These are phyloP conservation scores for Terebella lapidaria DNA, from an alignment of 2,888 invertebrate genomes.

Conservation along the genomic window DNA sequence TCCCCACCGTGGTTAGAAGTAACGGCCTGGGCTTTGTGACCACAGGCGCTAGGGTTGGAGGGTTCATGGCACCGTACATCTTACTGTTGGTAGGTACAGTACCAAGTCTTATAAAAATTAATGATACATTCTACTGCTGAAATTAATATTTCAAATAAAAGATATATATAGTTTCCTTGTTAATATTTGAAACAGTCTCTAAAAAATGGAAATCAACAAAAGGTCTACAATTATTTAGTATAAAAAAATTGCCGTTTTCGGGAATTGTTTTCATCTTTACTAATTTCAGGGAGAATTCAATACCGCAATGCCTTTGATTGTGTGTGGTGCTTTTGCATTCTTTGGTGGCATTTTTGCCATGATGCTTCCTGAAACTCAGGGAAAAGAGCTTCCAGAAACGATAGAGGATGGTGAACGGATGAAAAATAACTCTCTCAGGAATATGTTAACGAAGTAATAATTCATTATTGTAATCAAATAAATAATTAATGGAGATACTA, in stretches of 20 bases:
- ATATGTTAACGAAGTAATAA: too few relatives aligned
- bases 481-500: too few relatives aligned
- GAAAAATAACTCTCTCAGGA: background rate
- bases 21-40: background rate
- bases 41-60: slow-evolving; percentile 49
- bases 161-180: background rate
- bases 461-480: too few relatives aligned
- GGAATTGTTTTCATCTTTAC: background rate
- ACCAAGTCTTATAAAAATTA: background rate
- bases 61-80: slow-evolving; percentile 55
- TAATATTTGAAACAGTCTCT: too few relatives aligned
- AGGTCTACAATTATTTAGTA: too few relatives aligned
- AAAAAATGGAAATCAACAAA: too few relatives aligned
- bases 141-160: background rate
- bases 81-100: slow-evolving; percentile 35
- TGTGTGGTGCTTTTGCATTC: slow-evolving; percentile 15
- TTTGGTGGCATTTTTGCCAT: slow-evolving; percentile 8
- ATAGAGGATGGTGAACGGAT: slow-evolving; percentile 15
- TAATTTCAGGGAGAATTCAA: slow-evolving; percentile 5
- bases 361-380: slow-evolving; percentile 16
- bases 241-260: too few relatives aligned
- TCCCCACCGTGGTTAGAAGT: background rate
- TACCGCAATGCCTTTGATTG: slow-evolving; percentile 10
- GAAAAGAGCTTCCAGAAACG: slow-evolving; percentile 14
- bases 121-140: background rate